These are phyloP conservation scores for Whitmania pigra DNA, from an alignment of 1,140 invertebrate genomes.

Conservation along the genomic window DNA sequence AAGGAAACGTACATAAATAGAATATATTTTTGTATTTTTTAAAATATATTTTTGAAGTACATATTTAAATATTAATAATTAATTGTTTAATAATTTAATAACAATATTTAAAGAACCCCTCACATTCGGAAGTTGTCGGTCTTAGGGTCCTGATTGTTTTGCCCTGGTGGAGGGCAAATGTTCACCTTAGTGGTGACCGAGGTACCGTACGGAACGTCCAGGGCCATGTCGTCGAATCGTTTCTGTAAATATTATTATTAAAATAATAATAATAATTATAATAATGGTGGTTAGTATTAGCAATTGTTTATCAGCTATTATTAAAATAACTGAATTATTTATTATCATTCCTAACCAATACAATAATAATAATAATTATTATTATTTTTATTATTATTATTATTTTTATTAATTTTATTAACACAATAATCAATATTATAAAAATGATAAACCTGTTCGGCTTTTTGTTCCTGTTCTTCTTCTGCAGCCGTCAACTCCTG, in stretches of 20 bases:
- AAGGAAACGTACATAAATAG: too few species aligned
- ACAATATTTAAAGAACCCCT: conserved; percentile 26
- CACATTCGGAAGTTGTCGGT: conserved; percentile 39
- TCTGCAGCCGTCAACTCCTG: conserved; percentile 20
- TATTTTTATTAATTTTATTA: neutral
- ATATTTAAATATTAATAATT: too few species aligned
- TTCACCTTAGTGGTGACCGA: conserved; percentile 35
- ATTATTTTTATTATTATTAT: neutral
- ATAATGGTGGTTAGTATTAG: neutral
- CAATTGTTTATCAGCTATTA: neutral
- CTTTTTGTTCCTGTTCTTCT: conserved; percentile 13
- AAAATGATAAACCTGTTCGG: conserved; percentile 5
- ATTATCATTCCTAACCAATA: neutral
- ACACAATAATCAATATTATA: neutral
- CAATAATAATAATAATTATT: neutral
- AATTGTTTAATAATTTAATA: too few species aligned
- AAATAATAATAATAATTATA: neutral
- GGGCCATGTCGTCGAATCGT: neutral
- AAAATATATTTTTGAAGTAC: too few species aligned
- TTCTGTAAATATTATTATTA: neutral
- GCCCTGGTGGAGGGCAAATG: conserved; percentile 41
- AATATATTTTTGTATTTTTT: too few species aligned
- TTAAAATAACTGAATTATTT: neutral
- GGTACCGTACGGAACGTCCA: conserved; percentile 13
- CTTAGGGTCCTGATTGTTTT: conserved; percentile 40